Evolutionary conservation across 2,113 vertebrate species (phyloP), one percentile per base, ranked within the genome.

Genomic region (Datnioides undecimradiatus): DNA sequence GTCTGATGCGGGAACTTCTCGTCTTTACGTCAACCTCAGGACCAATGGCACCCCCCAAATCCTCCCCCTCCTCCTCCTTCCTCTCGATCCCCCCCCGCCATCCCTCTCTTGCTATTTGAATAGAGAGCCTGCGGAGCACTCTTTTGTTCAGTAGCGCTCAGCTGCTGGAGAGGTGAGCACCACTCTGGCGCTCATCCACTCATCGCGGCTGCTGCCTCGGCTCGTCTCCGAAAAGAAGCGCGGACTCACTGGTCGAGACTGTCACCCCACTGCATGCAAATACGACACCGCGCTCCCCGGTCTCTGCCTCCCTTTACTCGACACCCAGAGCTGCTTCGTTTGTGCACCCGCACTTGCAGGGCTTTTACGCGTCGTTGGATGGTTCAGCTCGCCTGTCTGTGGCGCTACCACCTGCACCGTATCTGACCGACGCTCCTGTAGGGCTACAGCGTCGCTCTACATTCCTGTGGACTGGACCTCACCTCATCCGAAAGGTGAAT

Each of bases 101-200:
- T 19, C 73, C 68, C 68, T 75, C 87, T 62, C 66, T 75, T 74
- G 76, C 78, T 87, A 90, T 93, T 84, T 89, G 92, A 92, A 91
- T 79, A 91, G 82, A 83, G 88, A 89, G 87, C 76, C 85, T 73
- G 79, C 87, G 70, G 88, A 90, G 87, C 87, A 62, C 92, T 92
- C 94, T 93, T 94, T 95, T 95, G 93, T 95, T 95, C 93, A 94
- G 91, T 93, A 91, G 92, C 93, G 85, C 92, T 92, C 86, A 84
- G 93, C 92, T 92, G 93, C 93, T 87, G 88, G 88, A 88, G 92
- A 94, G 88, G 93, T 91, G 93, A 88, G 87, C 91, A 89, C 64
- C 81, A 74, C 83, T 89, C 84, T 23, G 81, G 80, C 87, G 80
- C 91, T 82, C 75, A 43, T 84, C 82, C 84, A 83, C 87, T 80